Base-by-base conservation (phyloP, 2,797 vertebrate genomes). In the Hypotaenidia philippensis region DNA sequence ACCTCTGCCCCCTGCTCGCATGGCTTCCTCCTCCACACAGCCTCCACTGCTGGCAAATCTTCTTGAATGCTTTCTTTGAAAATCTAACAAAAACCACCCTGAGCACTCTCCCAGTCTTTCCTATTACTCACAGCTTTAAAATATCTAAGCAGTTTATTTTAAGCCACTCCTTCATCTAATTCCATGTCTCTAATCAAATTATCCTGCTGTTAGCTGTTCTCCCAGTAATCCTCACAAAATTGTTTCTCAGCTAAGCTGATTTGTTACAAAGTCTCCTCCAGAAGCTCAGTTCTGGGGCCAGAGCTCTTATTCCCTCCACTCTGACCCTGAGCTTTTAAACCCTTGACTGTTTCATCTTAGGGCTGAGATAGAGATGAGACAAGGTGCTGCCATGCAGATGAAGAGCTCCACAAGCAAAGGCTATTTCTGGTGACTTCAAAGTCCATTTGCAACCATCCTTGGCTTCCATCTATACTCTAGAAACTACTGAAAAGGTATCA, bases 201-300 rank as follows among this genome's bases (percentile, higher is more conserved):
- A 85, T 87, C 47, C 69, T 90, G 45, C 87, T 70, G 57, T 64
- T 90, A 79, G 91, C 82, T 90, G 69, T 90, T 93, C 83, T 77
- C 59, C 75, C 90, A 49, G 77, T 95, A 95, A 95, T 95, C 78
- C 91, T 76, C 31, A 72, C 55, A 84, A 84, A 85, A 75, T 66
- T 66, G 32, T 80, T 96, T 91, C 70, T 65, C 89, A 92, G 85
- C 68, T 95, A 91, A 96, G 86, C 94, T 97, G 93, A 95, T 98
- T 91, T 89, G 63, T 95, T 95, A 93, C 78, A 56, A 96, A 94
- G 88, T 83, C 66, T 94, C 15, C 11, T 90, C 20, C 47, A 38
- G 20, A 69, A 64, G 16, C 60, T 45, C 11, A 13, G 1, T 29
- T 13, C 69, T 95, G 63, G 16, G 61, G 23, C 77, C 81, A 71